Base-by-base conservation (phyloP, 2,113 vertebrate genomes). In the Lanius ludovicianus region DNA sequence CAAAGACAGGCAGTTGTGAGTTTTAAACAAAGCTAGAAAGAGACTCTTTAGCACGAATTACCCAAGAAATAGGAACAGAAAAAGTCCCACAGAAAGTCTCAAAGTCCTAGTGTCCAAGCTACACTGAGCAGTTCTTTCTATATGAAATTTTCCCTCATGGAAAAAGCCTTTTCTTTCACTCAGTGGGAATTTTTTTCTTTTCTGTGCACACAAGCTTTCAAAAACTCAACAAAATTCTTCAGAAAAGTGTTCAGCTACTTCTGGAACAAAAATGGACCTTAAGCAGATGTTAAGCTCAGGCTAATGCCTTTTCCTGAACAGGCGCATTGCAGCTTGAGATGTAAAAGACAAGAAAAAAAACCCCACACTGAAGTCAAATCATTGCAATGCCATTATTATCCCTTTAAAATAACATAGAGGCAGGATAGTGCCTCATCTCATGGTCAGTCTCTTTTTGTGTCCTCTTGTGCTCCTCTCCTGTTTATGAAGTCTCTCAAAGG, bases 101-200 rank as follows among this genome's bases (percentile, higher is more conserved):
- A 0, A 21, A 47, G 10, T 57, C 46, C 14, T 31, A 52, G 1
- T 7, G 19, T 55, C 44, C 0, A 1, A 68, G 35, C 7, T 57
- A n/a, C 53, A 46, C 33, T 5, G 21, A 16, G 39, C 24, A 84
- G 18, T 23, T 84, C 41, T 62, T 80, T 37, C 37, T 68, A 11
- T 1, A 27, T 7, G 2, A 47, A 62, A 30, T 7, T 73, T 84
- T 85, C n/a, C 53, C 15, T 70, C 23, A 31, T 7, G 33, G 23
- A 50, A 81, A 44, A 87, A 64, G 49, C 12, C 44, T 56, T 69
- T 76, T 82, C 56, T 77, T 87, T 84, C 25, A 79, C 27, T 68
- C 44, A 60, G 19, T 25, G 31, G 19, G 41, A 33, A 84, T 65
- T 27, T 27, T 30, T 56, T 56, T 35, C 27, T 75, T 64, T 88